Percentiles rank a stretch among this genome's conserved stretches.
Conservation (phyloP, 2,113 vertebrate genomes). For the Meles meles region DNA sequence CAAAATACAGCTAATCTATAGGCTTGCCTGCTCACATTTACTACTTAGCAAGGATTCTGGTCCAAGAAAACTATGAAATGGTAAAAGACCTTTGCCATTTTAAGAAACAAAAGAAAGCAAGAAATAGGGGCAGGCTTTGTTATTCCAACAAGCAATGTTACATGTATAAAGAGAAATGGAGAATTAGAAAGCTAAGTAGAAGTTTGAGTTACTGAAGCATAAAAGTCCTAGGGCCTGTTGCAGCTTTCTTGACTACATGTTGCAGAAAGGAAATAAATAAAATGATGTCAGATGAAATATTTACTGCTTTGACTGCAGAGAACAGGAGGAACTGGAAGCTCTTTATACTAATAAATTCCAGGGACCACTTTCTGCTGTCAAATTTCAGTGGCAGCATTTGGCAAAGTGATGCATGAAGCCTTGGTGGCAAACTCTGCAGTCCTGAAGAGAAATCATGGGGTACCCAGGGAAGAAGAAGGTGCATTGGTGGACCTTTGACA, state of each 20-base stretch:
- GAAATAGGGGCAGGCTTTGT: neutral
- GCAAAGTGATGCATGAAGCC: neutral
- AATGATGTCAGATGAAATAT: neutral
- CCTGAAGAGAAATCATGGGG: neutral
- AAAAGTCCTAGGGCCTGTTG: neutral
- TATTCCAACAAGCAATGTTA: neutral
- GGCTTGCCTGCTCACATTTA: neutral
- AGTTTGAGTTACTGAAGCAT: neutral
- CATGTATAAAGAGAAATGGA: neutral
- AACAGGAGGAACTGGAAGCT: neutral
- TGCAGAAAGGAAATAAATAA: neutral
- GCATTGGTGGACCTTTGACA: neutral
- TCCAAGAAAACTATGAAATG: neutral
- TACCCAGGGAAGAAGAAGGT: no score
- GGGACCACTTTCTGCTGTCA: conserved; percentile 5
- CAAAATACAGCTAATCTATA: neutral
- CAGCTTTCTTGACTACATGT: neutral
- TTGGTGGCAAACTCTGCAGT: accelerated
- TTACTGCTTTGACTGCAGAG: neutral
- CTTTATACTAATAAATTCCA: neutral
- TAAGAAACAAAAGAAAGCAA: neutral
- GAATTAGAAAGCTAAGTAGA: neutral
- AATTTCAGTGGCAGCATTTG: neutral
- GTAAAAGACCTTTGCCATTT: neutral
- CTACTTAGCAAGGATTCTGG: neutral